Conservation (phyloP, 2,797 vertebrate genomes). For the Danio albolineatus region DNA sequence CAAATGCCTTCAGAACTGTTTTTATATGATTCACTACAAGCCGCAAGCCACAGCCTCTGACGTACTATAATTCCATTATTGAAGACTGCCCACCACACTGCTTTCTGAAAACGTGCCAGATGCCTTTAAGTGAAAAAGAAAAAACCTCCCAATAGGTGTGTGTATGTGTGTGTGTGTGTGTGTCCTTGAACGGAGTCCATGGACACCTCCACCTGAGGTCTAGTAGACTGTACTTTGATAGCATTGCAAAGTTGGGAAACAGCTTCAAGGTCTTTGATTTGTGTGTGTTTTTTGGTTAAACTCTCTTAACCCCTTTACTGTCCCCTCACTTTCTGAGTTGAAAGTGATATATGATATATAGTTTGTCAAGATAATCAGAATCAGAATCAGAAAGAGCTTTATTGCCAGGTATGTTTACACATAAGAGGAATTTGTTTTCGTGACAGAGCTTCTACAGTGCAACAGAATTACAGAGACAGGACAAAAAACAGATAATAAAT, state of each 20-base stretch:
- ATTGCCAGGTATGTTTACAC: no score
- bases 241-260: slow-evolving; percentile 70
- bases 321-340: no score
- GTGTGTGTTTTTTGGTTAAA: not conserved
- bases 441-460: no score
- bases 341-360: no score
- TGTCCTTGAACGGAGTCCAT: slow-evolving; percentile 84
- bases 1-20: not conserved
- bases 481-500: no score
- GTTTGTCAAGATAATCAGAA: no score
- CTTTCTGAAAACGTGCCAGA: slow-evolving; percentile 16
- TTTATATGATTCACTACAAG: slow-evolving; percentile 56
- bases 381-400: no score
- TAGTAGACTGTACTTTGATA: slow-evolving; percentile 64
- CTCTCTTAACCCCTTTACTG: not conserved
- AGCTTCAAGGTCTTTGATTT: slow-evolving; percentile 74
- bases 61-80: not conserved
- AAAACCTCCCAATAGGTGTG: slow-evolving; percentile 37
- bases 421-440: no score
- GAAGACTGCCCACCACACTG: slow-evolving; percentile 20
- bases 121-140: slow-evolving; percentile 61
- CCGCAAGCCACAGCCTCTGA: slow-evolving; percentile 16
- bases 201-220: slow-evolving; percentile 71
- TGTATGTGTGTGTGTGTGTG: slow-evolving; percentile 38
- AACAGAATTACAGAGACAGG: no score